Percentiles rank a stretch among this genome's conserved stretches.
Conservation (phyloP, 2,888 invertebrate genomes). For the Eupithecia abbreviata region DNA sequence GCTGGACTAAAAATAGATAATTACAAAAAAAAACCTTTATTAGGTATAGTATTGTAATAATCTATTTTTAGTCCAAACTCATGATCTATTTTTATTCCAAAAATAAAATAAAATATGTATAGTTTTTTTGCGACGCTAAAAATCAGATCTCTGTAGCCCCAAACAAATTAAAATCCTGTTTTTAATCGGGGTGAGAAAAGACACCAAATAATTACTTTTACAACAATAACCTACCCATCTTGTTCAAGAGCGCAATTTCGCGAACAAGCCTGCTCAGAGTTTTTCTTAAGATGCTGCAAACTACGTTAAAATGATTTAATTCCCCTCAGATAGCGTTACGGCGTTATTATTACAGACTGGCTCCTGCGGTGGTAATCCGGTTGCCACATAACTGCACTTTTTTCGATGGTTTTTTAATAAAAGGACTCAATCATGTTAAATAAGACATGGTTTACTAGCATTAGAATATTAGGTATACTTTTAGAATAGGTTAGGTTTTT, state of each 20-base stretch:
- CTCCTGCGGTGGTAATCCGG: slow-evolving; percentile 17
- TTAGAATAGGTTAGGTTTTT: not conserved
- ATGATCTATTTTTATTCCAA: no score
- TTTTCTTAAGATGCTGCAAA: slow-evolving; percentile 76
- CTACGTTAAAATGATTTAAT: slow-evolving; percentile 83
- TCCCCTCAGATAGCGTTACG: slow-evolving; percentile 79
- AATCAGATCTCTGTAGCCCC: not conserved
- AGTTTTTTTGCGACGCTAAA: not conserved
- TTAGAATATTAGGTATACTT: not conserved
- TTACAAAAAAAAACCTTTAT: not conserved
- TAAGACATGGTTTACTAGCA: not conserved
- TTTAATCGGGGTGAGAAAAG: not conserved
- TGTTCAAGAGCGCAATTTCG: slow-evolving; percentile 64
- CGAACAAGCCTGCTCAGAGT: slow-evolving; percentile 68
- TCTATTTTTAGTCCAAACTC: no score
- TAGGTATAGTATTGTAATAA: no score
- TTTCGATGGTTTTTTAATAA: not conserved
- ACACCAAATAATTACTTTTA: not conserved
- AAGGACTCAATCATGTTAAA: not conserved
- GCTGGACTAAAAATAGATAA: not conserved
- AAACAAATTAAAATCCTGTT: not conserved
- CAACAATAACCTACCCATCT: slow-evolving; percentile 27
- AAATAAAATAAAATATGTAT: no score
- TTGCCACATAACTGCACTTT: slow-evolving; percentile 14
- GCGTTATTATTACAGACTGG: slow-evolving; percentile 69